Conservation (phyloP, 2,888 invertebrate species). For the Plagodis dolabraria region DNA sequence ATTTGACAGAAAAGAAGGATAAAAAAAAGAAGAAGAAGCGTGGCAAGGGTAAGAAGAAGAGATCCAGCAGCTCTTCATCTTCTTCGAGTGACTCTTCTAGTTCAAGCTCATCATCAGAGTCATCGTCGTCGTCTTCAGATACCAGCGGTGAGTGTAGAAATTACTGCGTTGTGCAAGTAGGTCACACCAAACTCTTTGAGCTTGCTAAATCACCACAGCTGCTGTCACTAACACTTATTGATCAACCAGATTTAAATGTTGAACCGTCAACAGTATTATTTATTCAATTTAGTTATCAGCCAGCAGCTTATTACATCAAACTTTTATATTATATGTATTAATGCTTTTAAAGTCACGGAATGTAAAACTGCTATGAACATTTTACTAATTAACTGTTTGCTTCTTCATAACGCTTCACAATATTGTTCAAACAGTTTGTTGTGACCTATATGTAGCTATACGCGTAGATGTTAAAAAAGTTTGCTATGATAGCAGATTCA, state of each 20-base stretch:
- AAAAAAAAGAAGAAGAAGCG: constrained; percentile 88
- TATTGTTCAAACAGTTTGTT: background rate
- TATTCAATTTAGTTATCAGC: no score
- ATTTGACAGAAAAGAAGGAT: constrained; percentile 86
- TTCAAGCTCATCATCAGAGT: constrained; percentile 84
- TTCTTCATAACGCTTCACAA: no score
- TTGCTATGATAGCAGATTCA: constrained; percentile 60
- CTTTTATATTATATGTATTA: no score
- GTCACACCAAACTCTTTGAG: background rate
- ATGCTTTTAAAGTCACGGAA: no score
- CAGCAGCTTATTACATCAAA: no score
- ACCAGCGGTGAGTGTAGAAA: constrained; percentile 69
- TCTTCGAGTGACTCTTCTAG: constrained; percentile 89
- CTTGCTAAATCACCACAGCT: background rate
- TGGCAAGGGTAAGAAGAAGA: constrained; percentile 87
- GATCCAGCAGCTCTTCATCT: constrained; percentile 87
- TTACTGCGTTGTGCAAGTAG: background rate
- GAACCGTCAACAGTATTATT: no score
- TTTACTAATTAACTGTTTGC: no score
- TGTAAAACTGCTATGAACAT: no score
- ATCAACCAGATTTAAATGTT: no score
- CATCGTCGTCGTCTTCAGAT: constrained; percentile 85
- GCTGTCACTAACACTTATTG: no score
- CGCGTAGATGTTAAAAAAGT: constrained; percentile 16
- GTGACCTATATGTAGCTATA: background rate